Base-by-base conservation (phyloP, 2,113 vertebrate genomes). In the Tympanuchus pallidicinctus region DNA sequence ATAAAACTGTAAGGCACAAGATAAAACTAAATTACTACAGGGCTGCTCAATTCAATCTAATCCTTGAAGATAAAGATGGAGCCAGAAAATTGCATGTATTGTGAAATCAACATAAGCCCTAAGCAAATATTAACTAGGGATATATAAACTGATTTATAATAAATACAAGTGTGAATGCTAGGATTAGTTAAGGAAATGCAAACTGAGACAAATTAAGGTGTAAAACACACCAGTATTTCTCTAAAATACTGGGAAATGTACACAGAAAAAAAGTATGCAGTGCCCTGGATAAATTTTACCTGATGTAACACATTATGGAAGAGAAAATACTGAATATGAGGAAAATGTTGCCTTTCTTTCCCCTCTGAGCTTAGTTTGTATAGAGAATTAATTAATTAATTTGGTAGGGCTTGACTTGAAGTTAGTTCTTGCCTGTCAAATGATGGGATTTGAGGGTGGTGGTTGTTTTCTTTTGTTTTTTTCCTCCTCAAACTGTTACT, bases 11-110 rank as follows among this genome's bases (percentile, higher is more conserved):
- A 97, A 97, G 97, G 96, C 98, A 96, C 71, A 90, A 97, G 97
- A 98, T 98, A 98, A 98, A 98, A 97, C 97, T 96, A 97, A 98
- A 98, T 98, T 98, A 98, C 97, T 98, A 98, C 97, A 96, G 97
- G 96, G 95, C 94, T 94, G 91, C 97, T 97, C 97, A 96, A 95
- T 98, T 97, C 97, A 97, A 97, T 97, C 97, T 98, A 98, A 98
- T 98, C 97, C 98, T 97, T 96, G 91, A 98, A 98, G 97, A 98
- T 97, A 98, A 97, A 98, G 97, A 97, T 94, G 95, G 95, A 97
- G 95, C 96, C 94, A 97, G 97, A 97, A 98, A 98, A 98, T 98
- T 98, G 95, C 96, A 94, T 96, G 97, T 97, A 97, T 97, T 98
- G 95, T 98, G 96, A 97, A 98, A 98, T 97, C 97, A 98, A 91